Percentiles rank a stretch among this genome's conserved stretches.
Conservation (phyloP, 35 echinoderm and acorn worm species). For the Lytechinus variegatus region DNA sequence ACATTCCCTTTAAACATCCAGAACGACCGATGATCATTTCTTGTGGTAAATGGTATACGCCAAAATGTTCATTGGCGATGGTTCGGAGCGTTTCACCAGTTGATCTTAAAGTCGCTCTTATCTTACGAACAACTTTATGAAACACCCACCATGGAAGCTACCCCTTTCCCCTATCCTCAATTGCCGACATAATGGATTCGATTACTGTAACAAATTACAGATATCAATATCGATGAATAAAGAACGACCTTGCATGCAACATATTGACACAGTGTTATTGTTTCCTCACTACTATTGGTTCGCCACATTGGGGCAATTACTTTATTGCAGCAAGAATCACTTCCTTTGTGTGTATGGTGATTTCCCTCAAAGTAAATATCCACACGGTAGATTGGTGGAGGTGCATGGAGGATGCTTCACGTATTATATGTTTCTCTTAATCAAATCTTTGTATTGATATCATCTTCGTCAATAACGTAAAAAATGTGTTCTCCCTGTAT, state of each 20-base stretch:
- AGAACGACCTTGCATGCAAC: too few species aligned
- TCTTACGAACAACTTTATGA: too few species aligned
- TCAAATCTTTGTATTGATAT: not conserved
- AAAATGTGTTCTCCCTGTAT: not conserved
- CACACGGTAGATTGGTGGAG: too few species aligned
- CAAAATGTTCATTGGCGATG: too few species aligned
- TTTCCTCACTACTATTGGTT: not conserved
- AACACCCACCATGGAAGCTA: not conserved
- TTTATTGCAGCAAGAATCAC: not conserved
- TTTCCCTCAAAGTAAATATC: not conserved
- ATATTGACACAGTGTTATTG: not conserved
- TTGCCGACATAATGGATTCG: not conserved
- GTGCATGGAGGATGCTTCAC: not conserved
- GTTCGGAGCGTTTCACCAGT: too few species aligned
- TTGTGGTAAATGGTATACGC: too few species aligned
- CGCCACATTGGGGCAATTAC: not conserved
- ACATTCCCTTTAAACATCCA: too few species aligned
- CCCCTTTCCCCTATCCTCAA: not conserved
- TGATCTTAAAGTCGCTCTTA: too few species aligned
- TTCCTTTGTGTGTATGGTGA: not conserved
- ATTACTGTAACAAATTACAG: not conserved
- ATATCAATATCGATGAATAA: not conserved
- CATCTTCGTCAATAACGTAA: not conserved
- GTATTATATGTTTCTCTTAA: not conserved
- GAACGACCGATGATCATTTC: not conserved